Evolutionary conservation across 1,140 invertebrate species (phyloP).

Genomic region (Drosophila kikkawai): DNA sequence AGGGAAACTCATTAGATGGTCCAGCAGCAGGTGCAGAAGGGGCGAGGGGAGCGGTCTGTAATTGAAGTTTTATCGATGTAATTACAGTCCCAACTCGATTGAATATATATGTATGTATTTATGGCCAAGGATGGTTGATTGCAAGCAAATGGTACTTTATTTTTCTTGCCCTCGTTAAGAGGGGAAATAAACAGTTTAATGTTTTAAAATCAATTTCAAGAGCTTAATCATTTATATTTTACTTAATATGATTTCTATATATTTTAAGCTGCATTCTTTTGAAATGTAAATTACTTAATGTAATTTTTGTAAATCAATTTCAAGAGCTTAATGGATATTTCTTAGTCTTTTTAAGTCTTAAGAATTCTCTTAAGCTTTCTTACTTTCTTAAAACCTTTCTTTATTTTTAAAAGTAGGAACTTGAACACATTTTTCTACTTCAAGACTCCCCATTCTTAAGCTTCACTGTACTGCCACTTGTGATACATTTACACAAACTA

Average conservation of each 20-base stretch:
- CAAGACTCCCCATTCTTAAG: background rate
- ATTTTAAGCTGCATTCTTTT: background rate
- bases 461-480: slow-evolving; percentile 35
- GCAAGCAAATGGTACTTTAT: background rate
- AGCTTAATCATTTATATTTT: background rate
- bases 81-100: slow-evolving; percentile 34
- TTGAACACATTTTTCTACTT: too few relatives aligned
- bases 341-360: background rate
- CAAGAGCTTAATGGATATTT: background rate
- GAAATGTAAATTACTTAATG: fast-evolving
- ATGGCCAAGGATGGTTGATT: slow-evolving; percentile 1
- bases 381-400: too few relatives aligned
- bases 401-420: background rate
- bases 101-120: slow-evolving; percentile 12
- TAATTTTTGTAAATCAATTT: background rate
- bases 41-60: background rate
- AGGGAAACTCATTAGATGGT: slow-evolving; percentile 63
- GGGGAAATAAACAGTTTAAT: too few relatives aligned
- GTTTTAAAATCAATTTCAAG: too few relatives aligned
- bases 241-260: background rate
- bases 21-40: slow-evolving; percentile 34
- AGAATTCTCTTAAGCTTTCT: background rate
- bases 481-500: slow-evolving; percentile 41
- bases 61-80: slow-evolving; percentile 43
- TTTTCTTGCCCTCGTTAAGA: background rate